phyloP scores from a whole-genome alignment of 2,888 invertebrate genomes.

The Embidobia sp. region DNA sequence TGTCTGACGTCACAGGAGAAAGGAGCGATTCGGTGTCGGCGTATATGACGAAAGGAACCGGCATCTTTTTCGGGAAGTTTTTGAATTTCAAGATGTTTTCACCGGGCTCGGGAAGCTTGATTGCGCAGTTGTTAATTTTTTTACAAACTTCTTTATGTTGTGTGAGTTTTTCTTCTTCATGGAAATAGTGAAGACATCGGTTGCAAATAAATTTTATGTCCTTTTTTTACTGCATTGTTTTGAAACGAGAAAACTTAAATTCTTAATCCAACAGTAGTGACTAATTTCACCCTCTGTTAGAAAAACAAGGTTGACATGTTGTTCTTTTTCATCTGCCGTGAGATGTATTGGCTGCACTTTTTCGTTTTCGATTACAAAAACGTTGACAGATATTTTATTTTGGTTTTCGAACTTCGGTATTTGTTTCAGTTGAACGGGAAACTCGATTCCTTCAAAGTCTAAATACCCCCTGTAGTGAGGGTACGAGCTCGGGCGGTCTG shows the following conservation, averaged over 20 bases:
- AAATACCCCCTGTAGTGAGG: too few relatives aligned
- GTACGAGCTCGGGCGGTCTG: too few relatives aligned
- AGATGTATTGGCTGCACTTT: conserved; percentile 4
- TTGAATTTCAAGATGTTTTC: too few relatives aligned
- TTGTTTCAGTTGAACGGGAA: conserved; percentile 13
- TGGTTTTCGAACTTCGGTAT: conserved; percentile 44
- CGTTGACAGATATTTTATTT: conserved; percentile 40
- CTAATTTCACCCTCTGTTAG: neutral
- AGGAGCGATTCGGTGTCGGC: too few relatives aligned
- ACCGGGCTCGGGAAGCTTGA: neutral
- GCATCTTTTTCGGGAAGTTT: conserved; percentile 7
- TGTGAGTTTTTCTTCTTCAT: neutral
- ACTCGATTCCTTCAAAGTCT: conserved; percentile 44
- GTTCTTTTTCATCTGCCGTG: conserved; percentile 5
- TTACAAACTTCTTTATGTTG: conserved; percentile 2
- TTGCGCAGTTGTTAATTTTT: neutral
- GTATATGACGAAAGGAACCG: conserved; percentile 15
- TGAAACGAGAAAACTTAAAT: neutral
- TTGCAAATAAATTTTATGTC: neutral
- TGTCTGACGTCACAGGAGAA: too few relatives aligned
- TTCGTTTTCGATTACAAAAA: conserved; percentile 11
- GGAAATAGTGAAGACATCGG: conserved; percentile 15
- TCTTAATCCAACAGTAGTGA: conserved; percentile 17
- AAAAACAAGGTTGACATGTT: conserved; percentile 26
- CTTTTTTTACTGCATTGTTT: neutral